Conservation (phyloP, 2,113 vertebrate species). For the Macrotis lagotis region DNA sequence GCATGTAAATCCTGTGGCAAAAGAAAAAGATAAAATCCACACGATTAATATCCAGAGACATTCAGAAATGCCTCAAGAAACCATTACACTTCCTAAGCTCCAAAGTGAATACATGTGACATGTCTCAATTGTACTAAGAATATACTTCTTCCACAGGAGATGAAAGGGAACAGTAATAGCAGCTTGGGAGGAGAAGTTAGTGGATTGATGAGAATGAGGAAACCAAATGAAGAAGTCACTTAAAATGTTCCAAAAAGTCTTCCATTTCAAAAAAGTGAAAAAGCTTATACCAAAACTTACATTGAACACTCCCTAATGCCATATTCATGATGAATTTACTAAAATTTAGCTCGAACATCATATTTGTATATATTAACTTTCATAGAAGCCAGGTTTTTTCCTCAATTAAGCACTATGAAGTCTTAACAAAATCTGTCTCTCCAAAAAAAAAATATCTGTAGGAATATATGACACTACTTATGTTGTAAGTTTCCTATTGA, state of each 20-base stretch:
- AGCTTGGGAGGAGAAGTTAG: neutral
- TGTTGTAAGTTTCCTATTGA: neutral
- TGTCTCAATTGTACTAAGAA: neutral
- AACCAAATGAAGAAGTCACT: neutral
- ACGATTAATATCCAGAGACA: neutral
- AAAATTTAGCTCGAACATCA: neutral
- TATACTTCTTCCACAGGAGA: neutral
- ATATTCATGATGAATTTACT: neutral
- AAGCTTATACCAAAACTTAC: neutral
- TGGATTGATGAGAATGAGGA: neutral
- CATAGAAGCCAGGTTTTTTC: neutral
- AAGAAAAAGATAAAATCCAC: slow-evolving; percentile 14
- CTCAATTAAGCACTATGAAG: neutral
- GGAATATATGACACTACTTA: neutral
- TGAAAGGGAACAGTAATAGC: neutral
- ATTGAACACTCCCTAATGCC: neutral
- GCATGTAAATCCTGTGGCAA: neutral
- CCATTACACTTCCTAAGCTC: neutral
- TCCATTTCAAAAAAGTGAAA: neutral
- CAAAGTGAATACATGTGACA: neutral
- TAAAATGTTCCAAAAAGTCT: neutral
- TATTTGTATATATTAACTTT: neutral
- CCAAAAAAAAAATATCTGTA: neutral
- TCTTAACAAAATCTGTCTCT: neutral
- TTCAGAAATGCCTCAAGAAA: slow-evolving; percentile 5